Evolutionary conservation across 2,113 vertebrate species (phyloP).

Genomic region (Machaerirhynchus nigripectus): DNA sequence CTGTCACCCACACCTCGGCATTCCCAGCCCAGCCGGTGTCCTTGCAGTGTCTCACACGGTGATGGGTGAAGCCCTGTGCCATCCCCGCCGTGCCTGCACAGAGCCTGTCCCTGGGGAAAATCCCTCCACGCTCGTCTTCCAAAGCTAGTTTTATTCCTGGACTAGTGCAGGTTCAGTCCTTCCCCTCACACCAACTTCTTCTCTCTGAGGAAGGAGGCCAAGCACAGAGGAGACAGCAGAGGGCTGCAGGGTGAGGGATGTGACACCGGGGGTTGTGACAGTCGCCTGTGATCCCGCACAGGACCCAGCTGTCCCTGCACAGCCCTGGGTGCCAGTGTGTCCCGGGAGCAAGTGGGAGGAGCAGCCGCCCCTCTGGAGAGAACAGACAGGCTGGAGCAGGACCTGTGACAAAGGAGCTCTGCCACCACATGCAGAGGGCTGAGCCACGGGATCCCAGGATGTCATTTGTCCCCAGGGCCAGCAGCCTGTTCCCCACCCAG

Average conservation of each 20-base stretch:
- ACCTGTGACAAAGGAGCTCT: background rate
- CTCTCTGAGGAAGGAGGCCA: background rate
- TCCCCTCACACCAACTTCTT: background rate
- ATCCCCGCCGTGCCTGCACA: background rate
- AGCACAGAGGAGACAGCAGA: background rate
- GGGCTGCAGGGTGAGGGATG: background rate
- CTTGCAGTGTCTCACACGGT: background rate
- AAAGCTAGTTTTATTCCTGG: background rate
- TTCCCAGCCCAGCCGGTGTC: background rate
- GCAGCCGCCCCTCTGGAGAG: background rate
- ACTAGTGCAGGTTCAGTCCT: background rate
- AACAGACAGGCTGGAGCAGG: fast-evolving
- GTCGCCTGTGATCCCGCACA: fast-evolving
- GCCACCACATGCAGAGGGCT: background rate
- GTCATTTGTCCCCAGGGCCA: background rate
- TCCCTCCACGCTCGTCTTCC: background rate
- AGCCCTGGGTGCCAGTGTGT: background rate
- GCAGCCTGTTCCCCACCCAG: background rate
- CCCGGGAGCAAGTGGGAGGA: fast-evolving
- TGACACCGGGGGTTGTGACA: fast-evolving
- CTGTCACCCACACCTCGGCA: fast-evolving
- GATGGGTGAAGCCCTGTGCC: background rate
- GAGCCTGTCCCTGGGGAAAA: background rate
- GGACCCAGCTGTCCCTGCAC: fast-evolving
- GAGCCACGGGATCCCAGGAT: background rate